Percentiles rank a stretch among this genome's conserved stretches.
Evolutionary conservation across 2,888 invertebrate genomes (phyloP).

Genomic region (Ichneumoninae sp.): DNA sequence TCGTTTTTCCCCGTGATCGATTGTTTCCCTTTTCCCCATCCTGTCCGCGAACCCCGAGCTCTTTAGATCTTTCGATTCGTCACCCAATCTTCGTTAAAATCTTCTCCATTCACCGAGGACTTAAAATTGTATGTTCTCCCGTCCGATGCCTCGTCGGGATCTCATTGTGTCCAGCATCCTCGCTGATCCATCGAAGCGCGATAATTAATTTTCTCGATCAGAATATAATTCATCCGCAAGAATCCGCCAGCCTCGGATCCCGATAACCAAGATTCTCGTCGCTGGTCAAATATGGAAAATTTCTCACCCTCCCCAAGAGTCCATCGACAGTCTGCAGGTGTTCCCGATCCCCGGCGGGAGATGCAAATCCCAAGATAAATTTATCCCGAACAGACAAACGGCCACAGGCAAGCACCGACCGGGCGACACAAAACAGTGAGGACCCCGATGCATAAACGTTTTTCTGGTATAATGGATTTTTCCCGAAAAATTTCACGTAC

Average conservation of each 20-base stretch:
- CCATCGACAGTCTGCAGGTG: constrained; percentile 59
- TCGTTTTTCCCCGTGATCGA: constrained; percentile 62
- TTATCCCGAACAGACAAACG: constrained; percentile 52
- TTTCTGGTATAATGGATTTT: constrained; percentile 20
- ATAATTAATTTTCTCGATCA: constrained; percentile 59
- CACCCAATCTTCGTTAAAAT: constrained; percentile 62
- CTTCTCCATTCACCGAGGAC: constrained; percentile 22
- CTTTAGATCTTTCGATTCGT: constrained; percentile 58
- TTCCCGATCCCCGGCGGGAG: constrained; percentile 63
- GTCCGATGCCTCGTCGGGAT: constrained; percentile 14
- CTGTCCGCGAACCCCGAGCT: not conserved
- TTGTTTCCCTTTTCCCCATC: constrained; percentile 58
- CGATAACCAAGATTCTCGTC: constrained; percentile 21
- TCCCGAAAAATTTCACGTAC: constrained; percentile 48
- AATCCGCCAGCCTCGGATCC: not conserved
- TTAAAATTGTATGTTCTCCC: constrained; percentile 42
- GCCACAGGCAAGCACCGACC: constrained; percentile 42
- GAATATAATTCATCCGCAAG: not conserved
- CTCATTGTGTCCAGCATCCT: constrained; percentile 27
- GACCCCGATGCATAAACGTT: constrained; percentile 59
- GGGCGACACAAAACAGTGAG: constrained; percentile 58
- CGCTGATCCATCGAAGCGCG: constrained; percentile 44
- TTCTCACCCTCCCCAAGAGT: constrained; percentile 49
- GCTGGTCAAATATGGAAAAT: constrained; percentile 44
- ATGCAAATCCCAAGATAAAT: constrained; percentile 76